Conservation (phyloP, 1,140 invertebrate species). For the Papilio polytes region DNA sequence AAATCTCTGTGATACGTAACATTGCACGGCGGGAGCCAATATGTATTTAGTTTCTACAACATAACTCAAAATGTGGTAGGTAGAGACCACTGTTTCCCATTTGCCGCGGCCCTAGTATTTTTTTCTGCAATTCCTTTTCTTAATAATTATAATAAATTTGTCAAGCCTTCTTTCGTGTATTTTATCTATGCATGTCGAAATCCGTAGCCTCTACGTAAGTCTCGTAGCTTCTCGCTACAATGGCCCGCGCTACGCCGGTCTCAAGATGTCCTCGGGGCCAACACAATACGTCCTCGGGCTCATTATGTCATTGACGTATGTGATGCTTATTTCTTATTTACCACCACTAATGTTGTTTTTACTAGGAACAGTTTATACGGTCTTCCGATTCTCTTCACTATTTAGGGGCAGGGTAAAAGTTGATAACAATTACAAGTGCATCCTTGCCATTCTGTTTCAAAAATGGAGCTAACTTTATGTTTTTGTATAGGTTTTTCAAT, state of each 20-base stretch:
- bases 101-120: not conserved
- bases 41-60: not conserved
- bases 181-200: not conserved
- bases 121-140: too few relatives aligned
- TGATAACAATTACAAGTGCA: not conserved
- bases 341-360: not conserved
- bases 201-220: not conserved
- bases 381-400: not conserved
- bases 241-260: not conserved
- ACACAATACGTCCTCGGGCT: constrained; percentile 13
- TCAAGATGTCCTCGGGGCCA: constrained; percentile 2
- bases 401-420: not conserved
- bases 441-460: too few relatives aligned
- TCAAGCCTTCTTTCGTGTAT: not conserved
- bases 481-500: too few relatives aligned
- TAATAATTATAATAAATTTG: not conserved
- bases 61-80: not conserved
- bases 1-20: not conserved
- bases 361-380: not conserved
- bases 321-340: constrained; percentile 9
- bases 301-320: constrained; percentile 14
- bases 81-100: not conserved
- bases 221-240: not conserved
- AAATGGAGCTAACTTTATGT: too few relatives aligned
- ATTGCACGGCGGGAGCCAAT: not conserved